Conservation (phyloP, 2,113 vertebrate genomes). For the Seriola dumerili region DNA sequence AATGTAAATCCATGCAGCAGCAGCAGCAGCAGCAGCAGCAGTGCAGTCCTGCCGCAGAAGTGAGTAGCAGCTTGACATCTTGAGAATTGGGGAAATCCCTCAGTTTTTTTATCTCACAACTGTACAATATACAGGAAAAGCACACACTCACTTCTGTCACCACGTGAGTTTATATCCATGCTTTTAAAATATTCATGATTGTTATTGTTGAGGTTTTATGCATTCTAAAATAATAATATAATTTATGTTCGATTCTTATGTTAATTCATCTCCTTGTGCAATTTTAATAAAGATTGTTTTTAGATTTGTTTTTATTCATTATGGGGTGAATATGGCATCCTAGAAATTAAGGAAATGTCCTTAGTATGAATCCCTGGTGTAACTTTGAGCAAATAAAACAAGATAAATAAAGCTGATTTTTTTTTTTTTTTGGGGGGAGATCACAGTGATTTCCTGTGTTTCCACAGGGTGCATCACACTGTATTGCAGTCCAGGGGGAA, state of each 20-base stretch:
- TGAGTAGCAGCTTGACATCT: constrained; percentile 1
- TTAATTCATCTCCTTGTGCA: neutral
- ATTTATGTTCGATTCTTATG: neutral
- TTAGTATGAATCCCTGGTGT: neutral
- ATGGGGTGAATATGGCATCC: neutral
- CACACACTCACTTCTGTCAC: neutral
- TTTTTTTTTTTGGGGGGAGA: neutral
- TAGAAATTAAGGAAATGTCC: neutral
- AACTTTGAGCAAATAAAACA: constrained; percentile 3
- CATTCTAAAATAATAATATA: neutral
- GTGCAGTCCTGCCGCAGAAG: neutral
- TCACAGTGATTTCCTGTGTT: constrained; percentile 12
- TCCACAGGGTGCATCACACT: neutral
- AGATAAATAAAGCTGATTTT: neutral
- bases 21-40: constrained; percentile 2
- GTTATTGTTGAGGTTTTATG: neutral
- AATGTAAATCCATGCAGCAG: constrained; percentile 31
- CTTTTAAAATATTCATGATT: neutral
- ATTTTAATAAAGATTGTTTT: neutral
- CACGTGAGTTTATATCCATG: neutral
- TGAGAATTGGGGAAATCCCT: constrained; percentile 28
- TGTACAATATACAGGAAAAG: neutral
- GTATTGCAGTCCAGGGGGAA: constrained; percentile 42
- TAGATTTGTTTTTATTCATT: constrained; percentile 1
- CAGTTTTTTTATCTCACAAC: constrained; percentile 24